Evolutionary conservation across 2,797 vertebrate species (phyloP).

Genomic region (Neosilurus mollespiculum): DNA sequence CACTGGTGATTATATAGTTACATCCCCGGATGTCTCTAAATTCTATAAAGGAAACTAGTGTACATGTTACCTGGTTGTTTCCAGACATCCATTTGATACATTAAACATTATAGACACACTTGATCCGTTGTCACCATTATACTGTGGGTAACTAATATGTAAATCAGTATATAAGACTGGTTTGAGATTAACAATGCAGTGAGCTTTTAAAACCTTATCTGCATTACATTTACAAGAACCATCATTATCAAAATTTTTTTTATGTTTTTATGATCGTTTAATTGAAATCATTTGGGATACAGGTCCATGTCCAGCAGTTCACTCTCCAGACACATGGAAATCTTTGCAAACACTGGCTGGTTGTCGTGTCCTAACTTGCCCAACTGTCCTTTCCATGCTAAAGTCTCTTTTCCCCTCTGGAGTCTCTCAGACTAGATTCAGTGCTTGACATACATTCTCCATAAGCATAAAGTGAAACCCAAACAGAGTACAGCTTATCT

Average conservation of each 20-base stretch:
- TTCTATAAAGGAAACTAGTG: neutral
- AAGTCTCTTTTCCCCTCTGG: slow-evolving; percentile 19
- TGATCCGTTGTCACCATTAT: neutral
- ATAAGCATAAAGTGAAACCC: slow-evolving; percentile 31
- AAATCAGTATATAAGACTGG: neutral
- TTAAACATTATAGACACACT: neutral
- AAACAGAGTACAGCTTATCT: slow-evolving; percentile 30
- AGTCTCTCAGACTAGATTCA: slow-evolving; percentile 30
- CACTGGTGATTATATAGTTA: slow-evolving; percentile 22
- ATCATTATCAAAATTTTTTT: neutral
- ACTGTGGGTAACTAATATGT: neutral
- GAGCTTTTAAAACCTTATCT: neutral
- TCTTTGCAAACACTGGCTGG: slow-evolving; percentile 26
- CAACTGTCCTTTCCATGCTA: slow-evolving; percentile 36
- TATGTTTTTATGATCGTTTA: neutral
- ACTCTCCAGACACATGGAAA: slow-evolving; percentile 39
- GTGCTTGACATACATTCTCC: slow-evolving; percentile 41
- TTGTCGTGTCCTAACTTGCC: slow-evolving; percentile 63
- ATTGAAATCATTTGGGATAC: neutral
- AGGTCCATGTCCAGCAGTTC: slow-evolving; percentile 18
- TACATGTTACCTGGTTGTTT: neutral
- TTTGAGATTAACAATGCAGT: neutral
- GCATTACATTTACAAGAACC: neutral
- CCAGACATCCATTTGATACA: neutral
- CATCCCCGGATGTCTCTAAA: slow-evolving; percentile 23